A percentile compares a stretch with the other conserved stretches of the same genome.
phyloP scores from a whole-genome alignment of 92 coral and sea anemone genomes.

The Ricordea florida region DNA sequence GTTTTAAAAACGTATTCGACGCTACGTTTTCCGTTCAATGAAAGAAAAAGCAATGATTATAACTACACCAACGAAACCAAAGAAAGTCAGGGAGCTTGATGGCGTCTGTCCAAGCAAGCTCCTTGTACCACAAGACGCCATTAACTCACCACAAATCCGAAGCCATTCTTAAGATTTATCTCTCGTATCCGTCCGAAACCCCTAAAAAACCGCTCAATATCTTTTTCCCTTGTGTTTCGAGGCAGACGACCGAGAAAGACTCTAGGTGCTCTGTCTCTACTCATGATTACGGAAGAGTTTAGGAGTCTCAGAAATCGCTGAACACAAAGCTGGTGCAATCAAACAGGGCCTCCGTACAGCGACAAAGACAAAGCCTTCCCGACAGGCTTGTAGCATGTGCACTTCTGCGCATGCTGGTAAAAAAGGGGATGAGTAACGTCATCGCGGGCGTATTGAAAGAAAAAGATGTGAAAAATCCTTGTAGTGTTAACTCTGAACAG shows the following conservation, averaged over 20 bases:
- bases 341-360: conserved; percentile 40
- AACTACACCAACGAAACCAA: too few relatives aligned
- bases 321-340: too few relatives aligned
- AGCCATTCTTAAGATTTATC: conserved; percentile 91
- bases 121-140: too few relatives aligned
- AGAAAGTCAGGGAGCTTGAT: too few relatives aligned
- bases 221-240: conserved; percentile 76
- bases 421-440: not conserved
- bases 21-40: too few relatives aligned
- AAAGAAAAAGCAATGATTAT: too few relatives aligned
- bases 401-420: not conserved
- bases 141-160: conserved; percentile 91
- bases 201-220: conserved; percentile 85
- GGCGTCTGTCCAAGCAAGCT: too few relatives aligned
- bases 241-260: conserved; percentile 97
- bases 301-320: too few relatives aligned
- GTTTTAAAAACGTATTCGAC: too few relatives aligned
- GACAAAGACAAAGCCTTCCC: conserved; percentile 1
- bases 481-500: not conserved
- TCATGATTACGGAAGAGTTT: conserved; percentile 59
- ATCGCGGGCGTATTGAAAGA: conserved; percentile 16
- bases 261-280: conserved; percentile 90
- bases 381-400: not conserved
- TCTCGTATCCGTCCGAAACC: conserved; percentile 94
- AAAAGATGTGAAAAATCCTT: not conserved